Evolutionary conservation across 2,113 vertebrate genomes (phyloP).

Genomic region (Strix aluco): DNA sequence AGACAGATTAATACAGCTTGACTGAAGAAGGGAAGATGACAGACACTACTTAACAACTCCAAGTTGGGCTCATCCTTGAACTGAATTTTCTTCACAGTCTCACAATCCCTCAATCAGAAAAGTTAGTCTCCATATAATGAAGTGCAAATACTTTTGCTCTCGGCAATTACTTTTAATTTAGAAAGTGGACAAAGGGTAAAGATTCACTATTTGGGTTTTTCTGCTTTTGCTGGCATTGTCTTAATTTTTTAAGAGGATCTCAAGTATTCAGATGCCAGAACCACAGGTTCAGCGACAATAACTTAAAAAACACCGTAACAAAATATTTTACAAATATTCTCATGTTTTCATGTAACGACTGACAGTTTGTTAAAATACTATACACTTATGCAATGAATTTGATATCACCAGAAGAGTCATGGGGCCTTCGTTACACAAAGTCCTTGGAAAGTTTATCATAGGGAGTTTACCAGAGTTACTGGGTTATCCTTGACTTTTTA

Average conservation of each 20-base stretch:
- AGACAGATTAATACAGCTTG: conserved; percentile 67
- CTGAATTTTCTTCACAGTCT: conserved; percentile 19
- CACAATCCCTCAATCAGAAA: accelerated
- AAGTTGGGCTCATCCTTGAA: background rate
- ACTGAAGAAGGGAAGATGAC: conserved; percentile 30
- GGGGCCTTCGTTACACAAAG: background rate
- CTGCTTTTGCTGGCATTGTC: background rate
- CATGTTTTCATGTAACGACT: background rate
- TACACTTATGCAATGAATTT: background rate
- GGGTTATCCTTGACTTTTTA: conserved; percentile 8
- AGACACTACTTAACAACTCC: conserved; percentile 31
- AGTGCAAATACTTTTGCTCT: background rate
- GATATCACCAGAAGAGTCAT: background rate
- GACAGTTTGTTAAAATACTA: background rate
- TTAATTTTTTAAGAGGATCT: background rate
- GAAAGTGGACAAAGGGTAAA: background rate
- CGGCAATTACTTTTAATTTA: background rate
- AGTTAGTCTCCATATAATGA: background rate
- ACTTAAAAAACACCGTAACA: background rate
- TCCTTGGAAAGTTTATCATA: background rate
- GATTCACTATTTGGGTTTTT: background rate
- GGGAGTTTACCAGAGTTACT: background rate
- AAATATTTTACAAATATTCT: background rate
- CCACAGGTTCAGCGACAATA: background rate
- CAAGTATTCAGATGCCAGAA: background rate